Base-by-base conservation (phyloP, 2,113 vertebrate species). In the Melanostigma gelatinosum region DNA sequence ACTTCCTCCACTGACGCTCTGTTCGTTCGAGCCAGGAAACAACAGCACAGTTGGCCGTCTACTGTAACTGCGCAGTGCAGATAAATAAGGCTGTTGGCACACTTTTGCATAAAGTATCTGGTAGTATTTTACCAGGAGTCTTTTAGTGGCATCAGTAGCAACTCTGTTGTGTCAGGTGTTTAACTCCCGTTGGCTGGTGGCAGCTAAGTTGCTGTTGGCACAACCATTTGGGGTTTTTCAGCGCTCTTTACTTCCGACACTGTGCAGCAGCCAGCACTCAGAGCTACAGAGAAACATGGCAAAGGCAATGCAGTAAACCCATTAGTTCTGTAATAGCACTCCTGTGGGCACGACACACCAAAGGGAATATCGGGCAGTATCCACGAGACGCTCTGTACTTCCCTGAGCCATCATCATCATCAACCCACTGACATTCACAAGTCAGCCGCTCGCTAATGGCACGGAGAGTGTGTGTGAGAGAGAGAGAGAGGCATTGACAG, bases 251-350 rank as follows among this genome's bases (percentile, higher is more conserved):
- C 69, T 77, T 80, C 65, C 78, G 71, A 74, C 62, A 71, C 54
- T 67, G 16, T 60, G 27, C 55, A 36, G 50, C 63, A 66, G 75
- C 87, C 64, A 77, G 68, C 55, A 74, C 50, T 85, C 55, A 63
- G 32, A 77, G 75, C 71, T 32, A 78, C 75, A 72, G 76, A 81
- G 74, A 85, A 87, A 77, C 60, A 66, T 81, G 48, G 48, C 69
- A 77, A 72, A 67, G 55, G 70, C 79, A 79, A 72, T 70, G 62
- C 85, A 81, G 77, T 38, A 75, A 65, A 77, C 5, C 78, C 76
- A 88, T 91, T 91, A 84, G 86, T 79, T 83, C 73, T 91, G 82
- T 86, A 87, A 91, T 83, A 87, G 89, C 85, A 89, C 82, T 84
- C 80, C 72, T 74, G 64, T 68, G 62, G 75, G 57, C 48, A n/a